Base-by-base conservation (phyloP, 1,140 invertebrate species). In the Tachypleus tridentatus region DNA sequence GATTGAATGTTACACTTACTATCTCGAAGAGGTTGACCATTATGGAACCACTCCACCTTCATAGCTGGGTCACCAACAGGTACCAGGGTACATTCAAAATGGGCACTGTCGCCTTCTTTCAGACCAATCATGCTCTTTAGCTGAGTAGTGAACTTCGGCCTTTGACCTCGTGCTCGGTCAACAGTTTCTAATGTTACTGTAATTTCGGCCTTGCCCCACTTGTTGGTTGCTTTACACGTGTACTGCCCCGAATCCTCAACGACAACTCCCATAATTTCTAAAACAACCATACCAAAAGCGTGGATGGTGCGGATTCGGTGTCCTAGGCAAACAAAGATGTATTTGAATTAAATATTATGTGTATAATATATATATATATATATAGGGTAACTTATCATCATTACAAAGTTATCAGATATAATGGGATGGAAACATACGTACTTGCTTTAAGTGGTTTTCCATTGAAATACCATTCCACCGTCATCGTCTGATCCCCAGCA, bases 381-480 rank as follows among this genome's bases (percentile, higher is more conserved):
- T 10, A 56, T n/a, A 56, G n/a, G 2, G 29, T 29, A 29, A 29
- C 29, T 29, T 61, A 59, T 63, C 56, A 29, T 29, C 29, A 29
- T 29, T 29, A 29, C 29, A 29, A 29, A 29, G 29, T 29, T 29
- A 29, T 29, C 29, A 29, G 29, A 29, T 29, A 29, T 29, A 29
- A 29, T 29, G 29, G 29, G 29, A 29, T 29, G 29, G 29, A 29
- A 29, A 29, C 29, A 29, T 57, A 7, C 2, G 51, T 72, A 66
- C 63, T 52, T 62, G 63, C 75, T 78, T 91, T 88, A 58, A 97
- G 81, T 0, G 84, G 73, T 76, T 96, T 87, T 52, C 87, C 90
- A 76, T 99, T 94, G 72, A 90, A 96, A 81, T 94, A 95, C 94
- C 95, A 99, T 81, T 98, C 93, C 50, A 98, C 91, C 49, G 87